A percentile compares a stretch with the other conserved stretches of the same genome.
Conservation (phyloP, 2,113 vertebrate genomes). For the Centropus bengalensis region DNA sequence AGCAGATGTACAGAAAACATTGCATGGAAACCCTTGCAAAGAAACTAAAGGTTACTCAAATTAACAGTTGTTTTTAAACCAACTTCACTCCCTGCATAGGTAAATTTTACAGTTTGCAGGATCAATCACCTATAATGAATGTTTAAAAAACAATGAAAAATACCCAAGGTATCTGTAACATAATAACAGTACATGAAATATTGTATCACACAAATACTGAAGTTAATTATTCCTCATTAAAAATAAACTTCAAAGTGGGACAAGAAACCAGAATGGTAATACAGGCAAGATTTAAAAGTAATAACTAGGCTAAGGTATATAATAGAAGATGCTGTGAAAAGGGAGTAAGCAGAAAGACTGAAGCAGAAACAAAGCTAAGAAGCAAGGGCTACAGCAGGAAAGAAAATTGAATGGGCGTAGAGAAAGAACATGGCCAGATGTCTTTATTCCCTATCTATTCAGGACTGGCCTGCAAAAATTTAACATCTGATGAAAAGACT, state of each 20-base stretch:
- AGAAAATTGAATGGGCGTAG: background rate
- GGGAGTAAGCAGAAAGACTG: background rate
- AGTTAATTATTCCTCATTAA: conserved; percentile 21
- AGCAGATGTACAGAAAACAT: background rate
- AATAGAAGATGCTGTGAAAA: background rate
- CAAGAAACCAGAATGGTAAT: background rate
- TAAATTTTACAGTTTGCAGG: background rate
- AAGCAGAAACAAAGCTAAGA: background rate
- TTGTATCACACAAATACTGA: background rate
- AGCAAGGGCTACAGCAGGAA: background rate
- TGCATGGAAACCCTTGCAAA: background rate
- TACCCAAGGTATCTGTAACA: background rate
- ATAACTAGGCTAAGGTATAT: background rate
- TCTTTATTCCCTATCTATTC: background rate
- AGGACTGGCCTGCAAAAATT: background rate
- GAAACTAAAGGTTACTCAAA: background rate
- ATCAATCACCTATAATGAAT: background rate
- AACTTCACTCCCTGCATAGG: background rate
- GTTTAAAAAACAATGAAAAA: background rate
- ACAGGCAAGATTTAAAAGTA: background rate
- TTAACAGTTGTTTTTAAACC: background rate
- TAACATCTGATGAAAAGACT: background rate
- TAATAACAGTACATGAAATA: background rate
- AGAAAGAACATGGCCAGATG: background rate
- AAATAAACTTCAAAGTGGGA: conserved; percentile 16